These are phyloP conservation scores for Macrophya alboannulata DNA, from an alignment of 2,888 invertebrate species.

Conservation along the genomic window DNA sequence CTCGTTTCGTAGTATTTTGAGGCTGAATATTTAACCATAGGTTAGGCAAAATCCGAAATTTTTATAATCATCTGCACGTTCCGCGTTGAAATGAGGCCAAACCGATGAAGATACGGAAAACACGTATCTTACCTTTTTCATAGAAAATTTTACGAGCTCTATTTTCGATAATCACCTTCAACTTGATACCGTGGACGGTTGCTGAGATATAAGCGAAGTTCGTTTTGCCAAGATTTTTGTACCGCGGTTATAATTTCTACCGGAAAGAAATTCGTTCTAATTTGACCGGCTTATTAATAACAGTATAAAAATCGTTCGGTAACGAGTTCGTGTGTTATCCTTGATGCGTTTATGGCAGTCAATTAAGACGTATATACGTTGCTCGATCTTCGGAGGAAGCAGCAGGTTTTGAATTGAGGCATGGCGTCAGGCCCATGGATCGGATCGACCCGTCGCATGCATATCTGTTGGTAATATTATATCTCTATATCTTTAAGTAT, in stretches of 20 bases:
- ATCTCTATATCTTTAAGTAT: constrained; percentile 50
- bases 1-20: neutral
- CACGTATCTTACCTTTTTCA: neutral
- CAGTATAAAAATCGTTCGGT: constrained; percentile 5
- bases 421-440: constrained; percentile 7
- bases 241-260: neutral
- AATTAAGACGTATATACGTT: constrained; percentile 38
- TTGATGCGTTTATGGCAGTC: neutral
- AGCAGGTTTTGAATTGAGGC: constrained; percentile 20
- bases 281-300: neutral
- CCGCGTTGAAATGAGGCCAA: neutral
- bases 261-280: neutral
- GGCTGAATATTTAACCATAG: neutral
- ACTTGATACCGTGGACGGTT: neutral
- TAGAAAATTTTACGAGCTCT: neutral
- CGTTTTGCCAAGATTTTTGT: neutral
- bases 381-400: neutral
- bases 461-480: constrained; percentile 38
- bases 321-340: constrained; percentile 2
- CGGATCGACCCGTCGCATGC: constrained; percentile 42
- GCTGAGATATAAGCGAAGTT: neutral
- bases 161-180: neutral
- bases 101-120: neutral
- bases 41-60: neutral
- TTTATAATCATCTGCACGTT: neutral